These are phyloP conservation scores for Pseudeuparius sepicola DNA, from an alignment of 2,888 invertebrate genomes.

Conservation along the genomic window DNA sequence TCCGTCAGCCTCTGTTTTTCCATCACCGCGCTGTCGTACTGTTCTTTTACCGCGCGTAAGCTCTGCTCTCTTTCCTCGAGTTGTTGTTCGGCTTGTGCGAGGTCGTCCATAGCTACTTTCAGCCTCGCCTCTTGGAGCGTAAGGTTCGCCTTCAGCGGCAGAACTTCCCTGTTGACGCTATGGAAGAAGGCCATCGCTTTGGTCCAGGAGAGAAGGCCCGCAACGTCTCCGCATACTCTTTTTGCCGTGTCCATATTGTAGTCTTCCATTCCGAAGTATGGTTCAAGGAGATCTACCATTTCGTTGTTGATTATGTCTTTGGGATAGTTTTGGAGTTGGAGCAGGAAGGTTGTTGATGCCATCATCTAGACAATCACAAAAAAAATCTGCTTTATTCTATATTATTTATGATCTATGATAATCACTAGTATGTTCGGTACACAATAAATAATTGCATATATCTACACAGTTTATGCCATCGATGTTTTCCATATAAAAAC, in stretches of 20 bases:
- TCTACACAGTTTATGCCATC: slow-evolving; percentile 23
- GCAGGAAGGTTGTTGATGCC: slow-evolving; percentile 86
- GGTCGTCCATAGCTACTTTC: slow-evolving; percentile 83
- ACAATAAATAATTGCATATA: slow-evolving; percentile 18
- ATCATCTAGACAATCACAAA: slow-evolving; percentile 62
- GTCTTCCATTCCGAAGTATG: slow-evolving; percentile 93
- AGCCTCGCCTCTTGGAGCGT: slow-evolving; percentile 83
- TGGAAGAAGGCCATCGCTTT: slow-evolving; percentile 94
- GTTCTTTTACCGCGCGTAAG: slow-evolving; percentile 78
- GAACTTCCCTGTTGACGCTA: slow-evolving; percentile 91
- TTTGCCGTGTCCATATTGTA: slow-evolving; percentile 96
- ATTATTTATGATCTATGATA: slow-evolving; percentile 1
- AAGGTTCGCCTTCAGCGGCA: slow-evolving; percentile 87
- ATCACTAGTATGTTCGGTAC: background rate
- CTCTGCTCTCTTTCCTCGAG: slow-evolving; percentile 86
- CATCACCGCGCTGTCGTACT: slow-evolving; percentile 86
- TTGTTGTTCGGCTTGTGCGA: slow-evolving; percentile 78
- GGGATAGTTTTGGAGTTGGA: slow-evolving; percentile 88
- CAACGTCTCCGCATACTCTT: slow-evolving; percentile 89
- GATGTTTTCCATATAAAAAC: slow-evolving; percentile 19
- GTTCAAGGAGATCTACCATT: slow-evolving; percentile 86
- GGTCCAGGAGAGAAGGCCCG: slow-evolving; percentile 91
- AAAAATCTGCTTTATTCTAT: slow-evolving; percentile 4
- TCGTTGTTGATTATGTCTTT: slow-evolving; percentile 96
- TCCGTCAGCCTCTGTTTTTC: slow-evolving; percentile 88